Evolutionary conservation across 2,113 vertebrate species (phyloP), one percentile per base, ranked within the genome.

Genomic region (Cacatua alba): DNA sequence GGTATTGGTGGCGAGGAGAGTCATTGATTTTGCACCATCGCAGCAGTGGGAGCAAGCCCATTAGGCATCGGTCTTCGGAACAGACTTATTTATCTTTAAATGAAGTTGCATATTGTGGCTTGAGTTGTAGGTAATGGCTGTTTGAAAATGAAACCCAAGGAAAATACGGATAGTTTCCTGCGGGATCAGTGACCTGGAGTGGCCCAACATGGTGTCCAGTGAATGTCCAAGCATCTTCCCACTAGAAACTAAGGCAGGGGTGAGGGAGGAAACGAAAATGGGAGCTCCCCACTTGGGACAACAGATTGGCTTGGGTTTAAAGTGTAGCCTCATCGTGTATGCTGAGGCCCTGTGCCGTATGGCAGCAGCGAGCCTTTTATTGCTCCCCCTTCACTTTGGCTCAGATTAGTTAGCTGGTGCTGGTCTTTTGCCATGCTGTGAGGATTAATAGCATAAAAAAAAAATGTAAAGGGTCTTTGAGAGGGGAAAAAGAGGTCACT

Each of bases 341-440:
- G 21, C 65, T 0, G 5, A 37, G 67, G n/a, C 19, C 9, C 29
- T 0, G 1, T 52, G 37, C 46, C 0, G 3, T 59, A 26, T 13
- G 21, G 60, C 76, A 72, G 31, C 77, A 71, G 37, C 0, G 4
- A 55, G 31, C 63, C 31, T 59, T 68, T 63, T 59, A 1, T 5
- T 0, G 11, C 31, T 81, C 6, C 52, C 44, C 20, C 33, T 53
- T 29, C 4, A 1, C 17, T 90, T 31, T 28, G 84, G 9, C 64
- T 71, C 52, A 71, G 37, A 3, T 29, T 29, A 44, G 48, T 64
- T 88, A 57, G 24, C 65, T 0, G 6, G 52, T 9, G 1, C 67
- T 76, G 41, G 8, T 78, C n/a, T 41, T 59, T 24, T 60, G 35
- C 33, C 84, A 49, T 24, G 14, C 16, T 77, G 20, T 26, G n/a